Conservation (phyloP, 2,888 invertebrate species). For the Aporophyla nigra region DNA sequence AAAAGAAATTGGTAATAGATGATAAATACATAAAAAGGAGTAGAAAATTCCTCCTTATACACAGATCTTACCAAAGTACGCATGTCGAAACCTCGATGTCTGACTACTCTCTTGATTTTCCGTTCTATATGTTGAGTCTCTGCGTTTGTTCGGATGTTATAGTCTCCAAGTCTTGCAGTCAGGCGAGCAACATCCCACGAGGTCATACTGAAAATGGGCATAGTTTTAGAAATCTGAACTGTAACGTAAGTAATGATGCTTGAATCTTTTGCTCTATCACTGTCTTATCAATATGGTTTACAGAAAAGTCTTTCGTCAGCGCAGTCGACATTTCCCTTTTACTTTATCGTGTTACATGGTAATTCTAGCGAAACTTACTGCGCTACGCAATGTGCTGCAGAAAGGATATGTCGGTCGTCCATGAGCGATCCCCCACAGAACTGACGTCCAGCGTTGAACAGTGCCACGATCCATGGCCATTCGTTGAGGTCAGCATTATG, state of each 20-base stretch:
- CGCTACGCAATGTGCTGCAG: constrained; percentile 97
- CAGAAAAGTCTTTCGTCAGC: not conserved
- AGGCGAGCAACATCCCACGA: constrained; percentile 96
- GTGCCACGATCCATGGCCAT: constrained; percentile 96
- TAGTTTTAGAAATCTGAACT: not conserved
- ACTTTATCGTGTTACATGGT: not conserved
- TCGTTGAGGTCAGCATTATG: constrained; percentile 95
- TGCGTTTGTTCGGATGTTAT: constrained; percentile 94
- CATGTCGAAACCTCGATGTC: constrained; percentile 96
- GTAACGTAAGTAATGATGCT: not conserved
- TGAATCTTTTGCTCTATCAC: not conserved
- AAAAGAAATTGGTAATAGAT: not conserved
- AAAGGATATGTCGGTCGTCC: constrained; percentile 94
- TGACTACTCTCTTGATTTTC: constrained; percentile 95
- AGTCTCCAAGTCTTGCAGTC: constrained; percentile 95
- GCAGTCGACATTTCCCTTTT: not conserved
- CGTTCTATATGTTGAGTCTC: constrained; percentile 95
- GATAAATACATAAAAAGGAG: not conserved
- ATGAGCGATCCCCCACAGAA: constrained; percentile 97
- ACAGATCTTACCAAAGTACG: constrained; percentile 92
- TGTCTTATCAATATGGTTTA: not conserved
- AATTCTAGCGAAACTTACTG: constrained; percentile 91
- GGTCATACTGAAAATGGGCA: constrained; percentile 93
- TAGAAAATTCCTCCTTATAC: not conserved
- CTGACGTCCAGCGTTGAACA: constrained; percentile 96